A percentile compares a stretch with the other conserved stretches of the same genome.
Conservation (phyloP, 2,888 invertebrate species). For the Nezara viridula region DNA sequence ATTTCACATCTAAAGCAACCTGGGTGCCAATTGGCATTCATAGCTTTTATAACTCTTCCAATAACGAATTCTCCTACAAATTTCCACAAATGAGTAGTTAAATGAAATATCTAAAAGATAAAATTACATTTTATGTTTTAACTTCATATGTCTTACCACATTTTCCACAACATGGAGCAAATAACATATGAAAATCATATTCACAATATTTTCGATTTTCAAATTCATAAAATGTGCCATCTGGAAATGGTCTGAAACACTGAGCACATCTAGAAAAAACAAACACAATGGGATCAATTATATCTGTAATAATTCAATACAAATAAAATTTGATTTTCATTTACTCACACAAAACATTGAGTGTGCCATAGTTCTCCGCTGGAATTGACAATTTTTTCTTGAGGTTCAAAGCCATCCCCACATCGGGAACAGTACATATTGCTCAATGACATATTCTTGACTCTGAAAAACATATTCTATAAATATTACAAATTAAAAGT, state of each 20-base stretch:
- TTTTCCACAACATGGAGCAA: conserved; percentile 92
- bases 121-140: neutral
- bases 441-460: conserved; percentile 82
- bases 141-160: conserved; percentile 72
- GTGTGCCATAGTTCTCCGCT: conserved; percentile 99
- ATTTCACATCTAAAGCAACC: conserved; percentile 97
- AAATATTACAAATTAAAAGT: neutral
- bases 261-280: conserved; percentile 88
- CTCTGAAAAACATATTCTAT: conserved; percentile 58
- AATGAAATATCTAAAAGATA: neutral
- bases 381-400: conserved; percentile 99
- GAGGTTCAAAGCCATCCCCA: conserved; percentile 94
- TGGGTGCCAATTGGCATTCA: conserved; percentile 99
- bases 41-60: conserved; percentile 98
- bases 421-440: conserved; percentile 96
- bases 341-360: conserved; percentile 96
- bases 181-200: conserved; percentile 97
- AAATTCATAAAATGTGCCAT: conserved; percentile 98
- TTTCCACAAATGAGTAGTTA: neutral
- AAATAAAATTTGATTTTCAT: neutral
- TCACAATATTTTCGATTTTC: conserved; percentile 99
- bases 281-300: neutral
- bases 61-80: conserved; percentile 89
- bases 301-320: neutral
- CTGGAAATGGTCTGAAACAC: conserved; percentile 97